Percentiles rank a stretch among this genome's conserved stretches.
These are phyloP conservation scores for Edolisoma coerulescens DNA, from an alignment of 2,113 vertebrate genomes.

Conservation along the genomic window DNA sequence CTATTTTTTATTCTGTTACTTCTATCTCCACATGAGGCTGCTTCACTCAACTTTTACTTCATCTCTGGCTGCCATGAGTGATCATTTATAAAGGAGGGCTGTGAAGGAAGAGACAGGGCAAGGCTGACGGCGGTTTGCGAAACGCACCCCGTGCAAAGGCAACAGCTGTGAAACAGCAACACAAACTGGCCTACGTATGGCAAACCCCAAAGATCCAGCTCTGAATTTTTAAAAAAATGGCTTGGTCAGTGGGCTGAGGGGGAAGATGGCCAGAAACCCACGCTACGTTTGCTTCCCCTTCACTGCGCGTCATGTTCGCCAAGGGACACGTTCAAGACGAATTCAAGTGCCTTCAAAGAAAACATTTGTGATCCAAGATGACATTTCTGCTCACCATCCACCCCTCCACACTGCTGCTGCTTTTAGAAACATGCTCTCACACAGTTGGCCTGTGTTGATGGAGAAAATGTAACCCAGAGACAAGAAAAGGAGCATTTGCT, in stretches of 20 bases:
- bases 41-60: not conserved
- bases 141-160: rapidly evolving
- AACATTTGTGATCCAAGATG: not conserved
- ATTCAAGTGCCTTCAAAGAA: not conserved
- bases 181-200: rapidly evolving
- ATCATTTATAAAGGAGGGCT: not conserved
- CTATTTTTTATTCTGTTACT: not conserved
- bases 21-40: not conserved
- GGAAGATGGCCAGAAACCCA: not conserved
- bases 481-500: not conserved
- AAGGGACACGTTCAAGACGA: not conserved
- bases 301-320: not conserved
- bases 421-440: not conserved
- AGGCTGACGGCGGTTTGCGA: rapidly evolving
- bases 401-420: not conserved
- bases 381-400: slow-evolving; percentile 5
- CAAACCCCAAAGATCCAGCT: not conserved
- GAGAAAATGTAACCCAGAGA: not conserved
- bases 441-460: not conserved
- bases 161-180: not conserved
- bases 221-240: not conserved
- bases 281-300: not conserved
- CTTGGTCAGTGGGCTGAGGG: not conserved
- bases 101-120: not conserved
- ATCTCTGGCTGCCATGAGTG: rapidly evolving